phyloP scores from a whole-genome alignment of 2,113 vertebrate genomes.

The Chionodraco myersi region DNA sequence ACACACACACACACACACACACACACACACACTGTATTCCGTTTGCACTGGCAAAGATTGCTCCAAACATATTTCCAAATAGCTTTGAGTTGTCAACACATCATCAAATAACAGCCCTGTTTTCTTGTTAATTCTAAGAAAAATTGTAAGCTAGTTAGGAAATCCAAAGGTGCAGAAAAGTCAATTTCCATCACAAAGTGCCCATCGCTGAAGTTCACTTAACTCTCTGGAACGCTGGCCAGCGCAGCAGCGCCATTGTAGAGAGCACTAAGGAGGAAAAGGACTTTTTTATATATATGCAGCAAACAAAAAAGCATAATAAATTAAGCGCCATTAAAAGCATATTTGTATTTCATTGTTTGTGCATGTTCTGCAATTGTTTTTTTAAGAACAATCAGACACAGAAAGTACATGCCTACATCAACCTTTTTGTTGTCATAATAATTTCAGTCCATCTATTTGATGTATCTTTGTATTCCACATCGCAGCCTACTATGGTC shows the following conservation, averaged over 20 bases:
- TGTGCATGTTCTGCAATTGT: no score
- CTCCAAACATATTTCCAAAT: background rate
- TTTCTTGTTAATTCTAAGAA: background rate
- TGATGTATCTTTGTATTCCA: background rate
- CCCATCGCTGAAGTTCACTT: background rate
- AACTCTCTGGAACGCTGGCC: no score
- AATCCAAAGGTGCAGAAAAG: background rate
- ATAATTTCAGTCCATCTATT: background rate
- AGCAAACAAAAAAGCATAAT: no score
- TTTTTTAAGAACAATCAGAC: no score
- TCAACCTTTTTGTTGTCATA: background rate
- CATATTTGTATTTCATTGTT: no score
- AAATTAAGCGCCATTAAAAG: no score
- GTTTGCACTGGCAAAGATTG: background rate
- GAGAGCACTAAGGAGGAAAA: no score
- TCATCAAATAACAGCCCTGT: background rate
- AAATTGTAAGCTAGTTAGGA: background rate
- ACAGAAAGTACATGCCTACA: no score
- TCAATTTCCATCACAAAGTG: background rate
- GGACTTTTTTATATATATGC: no score
- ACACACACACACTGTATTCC: background rate
- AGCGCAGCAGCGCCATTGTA: no score
- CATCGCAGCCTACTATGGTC: no score
- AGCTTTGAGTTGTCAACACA: slow-evolving; percentile 5
- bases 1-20: no score